Base-by-base conservation (phyloP, 2,888 invertebrate genomes). In the Ethmia dodecea region DNA sequence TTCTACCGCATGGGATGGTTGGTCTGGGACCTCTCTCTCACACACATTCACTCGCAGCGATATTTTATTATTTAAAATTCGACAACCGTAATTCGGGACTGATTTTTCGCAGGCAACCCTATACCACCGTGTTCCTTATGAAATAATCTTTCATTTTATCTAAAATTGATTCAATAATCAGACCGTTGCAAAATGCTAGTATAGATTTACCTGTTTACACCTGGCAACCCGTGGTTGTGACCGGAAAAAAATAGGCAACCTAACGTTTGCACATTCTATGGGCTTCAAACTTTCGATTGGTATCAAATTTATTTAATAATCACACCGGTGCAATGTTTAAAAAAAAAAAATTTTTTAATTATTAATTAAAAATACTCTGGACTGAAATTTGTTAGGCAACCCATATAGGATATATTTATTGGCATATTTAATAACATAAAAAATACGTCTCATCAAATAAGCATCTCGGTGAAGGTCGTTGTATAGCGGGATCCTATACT, bases 241-340 rank as follows among this genome's bases (percentile, higher is more conserved):
- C 38, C 12, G 35, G 37, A 37, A 41, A 35, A 33, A 25, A 40
- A 37, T 34, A 40, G 37, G 28, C 39, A 40, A 37, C 42, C 36
- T n/a, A n/a, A n/a, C n/a, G n/a, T n/a, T n/a, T n/a, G n/a, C n/a
- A n/a, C n/a, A n/a, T n/a, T n/a, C n/a, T 43, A 39, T 41, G 37
- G 35, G 40, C 39, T 41, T 36, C 38, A 41, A 38, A 47, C 33
- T 42, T 47, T 47, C 33, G 38, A 47, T 43, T 42, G 40, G 32
- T 33, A 43, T 43, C 20, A 28, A 41, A 40, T 43, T 37, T 39
- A 5, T 18, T 8, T 18, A 18, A 5, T 18, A 18, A 18, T 8
- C 5, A 18, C 5, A 18, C 18, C 8, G 8, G 18, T 18, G 18
- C 5, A 18, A 18, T 18, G 18, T 18, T 18, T 8, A 18, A 18